Base-by-base conservation (phyloP, 1,140 invertebrate genomes). In the Drosophila sp. region DNA sequence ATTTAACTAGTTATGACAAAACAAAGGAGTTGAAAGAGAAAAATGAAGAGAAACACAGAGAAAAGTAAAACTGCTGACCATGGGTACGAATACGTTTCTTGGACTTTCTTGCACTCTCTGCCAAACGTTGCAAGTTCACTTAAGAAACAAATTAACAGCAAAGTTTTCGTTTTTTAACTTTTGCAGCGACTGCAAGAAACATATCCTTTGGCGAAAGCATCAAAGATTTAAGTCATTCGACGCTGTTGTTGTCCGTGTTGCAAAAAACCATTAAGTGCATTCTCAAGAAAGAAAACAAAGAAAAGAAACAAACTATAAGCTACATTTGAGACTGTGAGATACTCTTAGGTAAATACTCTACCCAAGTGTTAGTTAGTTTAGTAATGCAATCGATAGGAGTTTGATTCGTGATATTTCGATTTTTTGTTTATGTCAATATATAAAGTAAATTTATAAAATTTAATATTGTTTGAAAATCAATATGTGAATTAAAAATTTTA, bases 221-320 rank as follows among this genome's bases (percentile, higher is more conserved):
- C 43, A 59, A 41, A 51, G 66, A 27, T 51, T 61, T 34, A 43
- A 40, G 13, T 36, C 36, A 61, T 50, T 56, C 62, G 51, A 27
- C 25, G 14, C 14, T 18, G 43, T 5, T 40, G 36, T 63, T 41
- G 51, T 51, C 51, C 57, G 21, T 73, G 53, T 71, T 69, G 74
- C 53, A 48, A 70, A 58, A 74, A 64, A 74, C 58, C 71, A 77
- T 77, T 77, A 77, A 74, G 72, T 69, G 45, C 40, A 36, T 36
- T 7, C 14, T 29, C 14, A 41, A 50, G 14, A 40, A 11, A 11
- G n/a, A 45, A 41, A 54, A 36, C 13, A 14, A 43, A 5, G 2
- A 16, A 38, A 67, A n/a, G n/a, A n/a, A n/a, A n/a, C n/a, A n/a
- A 69, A 62, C 14, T 64, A 57, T 21, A 11, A 34, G 7, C 54